Evolutionary conservation across 2,113 vertebrate species (phyloP).

Genomic region (Urocitellus parryii): DNA sequence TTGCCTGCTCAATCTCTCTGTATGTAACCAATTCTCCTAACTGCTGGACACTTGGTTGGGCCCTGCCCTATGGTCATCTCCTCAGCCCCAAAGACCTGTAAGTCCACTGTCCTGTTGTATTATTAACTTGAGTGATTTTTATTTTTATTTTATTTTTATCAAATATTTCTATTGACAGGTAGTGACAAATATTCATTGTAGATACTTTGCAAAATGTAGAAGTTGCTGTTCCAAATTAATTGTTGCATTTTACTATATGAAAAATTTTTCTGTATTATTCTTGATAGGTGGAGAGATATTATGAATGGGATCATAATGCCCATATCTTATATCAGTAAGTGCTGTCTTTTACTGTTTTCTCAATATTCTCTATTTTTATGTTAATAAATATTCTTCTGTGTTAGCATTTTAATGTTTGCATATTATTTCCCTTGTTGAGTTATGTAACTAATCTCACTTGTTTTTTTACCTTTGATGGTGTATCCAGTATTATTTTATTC

Average conservation of each 20-base stretch:
- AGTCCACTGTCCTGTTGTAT: background rate
- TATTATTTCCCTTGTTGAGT: background rate
- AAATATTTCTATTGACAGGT: background rate
- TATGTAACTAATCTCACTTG: background rate
- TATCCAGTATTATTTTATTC: background rate
- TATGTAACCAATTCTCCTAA: fast-evolving
- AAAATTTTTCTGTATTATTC: background rate
- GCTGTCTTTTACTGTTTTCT: background rate
- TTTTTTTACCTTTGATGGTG: background rate
- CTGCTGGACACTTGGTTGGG: fast-evolving
- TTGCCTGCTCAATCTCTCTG: background rate
- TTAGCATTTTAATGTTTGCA: background rate
- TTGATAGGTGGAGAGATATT: background rate
- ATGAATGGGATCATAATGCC: background rate
- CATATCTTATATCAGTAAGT: background rate
- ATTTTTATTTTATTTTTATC: background rate
- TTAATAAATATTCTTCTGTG: background rate
- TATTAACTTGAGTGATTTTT: background rate
- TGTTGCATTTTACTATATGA: background rate
- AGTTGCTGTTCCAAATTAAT: background rate
- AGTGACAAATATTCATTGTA: background rate
- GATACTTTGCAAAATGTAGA: background rate
- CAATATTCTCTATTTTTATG: background rate
- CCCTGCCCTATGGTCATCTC: fast-evolving
- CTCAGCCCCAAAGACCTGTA: fast-evolving